These are phyloP conservation scores for Cyrtodaria siliqua DNA, from an alignment of 2,888 invertebrate genomes.

Conservation along the genomic window DNA sequence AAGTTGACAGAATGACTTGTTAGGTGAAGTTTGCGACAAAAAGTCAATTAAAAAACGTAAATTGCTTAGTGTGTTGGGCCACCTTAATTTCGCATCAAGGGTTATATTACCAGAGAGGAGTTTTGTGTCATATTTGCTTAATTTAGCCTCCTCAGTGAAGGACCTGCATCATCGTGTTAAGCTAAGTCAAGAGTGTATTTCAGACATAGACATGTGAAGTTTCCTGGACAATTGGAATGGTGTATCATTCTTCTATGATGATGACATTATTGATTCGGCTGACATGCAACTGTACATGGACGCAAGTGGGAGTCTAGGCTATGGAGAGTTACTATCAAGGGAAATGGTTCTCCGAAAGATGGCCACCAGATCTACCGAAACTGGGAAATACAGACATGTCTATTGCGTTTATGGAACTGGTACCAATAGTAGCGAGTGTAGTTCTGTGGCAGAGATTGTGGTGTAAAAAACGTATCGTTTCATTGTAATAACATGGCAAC, in stretches of 20 bases:
- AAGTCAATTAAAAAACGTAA: conserved; percentile 22
- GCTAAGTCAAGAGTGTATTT: conserved; percentile 13
- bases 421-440: too few relatives aligned
- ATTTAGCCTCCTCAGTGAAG: conserved; percentile 18
- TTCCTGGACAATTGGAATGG: conserved; percentile 49
- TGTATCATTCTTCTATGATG: conserved; percentile 40
- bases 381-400: neutral
- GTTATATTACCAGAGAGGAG: conserved; percentile 30
- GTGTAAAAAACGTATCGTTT: too few relatives aligned
- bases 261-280: conserved; percentile 14
- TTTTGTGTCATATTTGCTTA: conserved; percentile 38
- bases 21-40: neutral
- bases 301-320: conserved; percentile 2
- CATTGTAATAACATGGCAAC: too few relatives aligned
- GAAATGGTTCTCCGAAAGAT: conserved; percentile 40
- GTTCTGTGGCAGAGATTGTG: too few relatives aligned
- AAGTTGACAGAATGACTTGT: conserved; percentile 21
- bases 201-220: conserved; percentile 41
- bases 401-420: too few relatives aligned
- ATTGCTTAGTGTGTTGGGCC: conserved; percentile 27
- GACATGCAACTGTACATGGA: conserved; percentile 45
- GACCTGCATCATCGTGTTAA: conserved; percentile 35
- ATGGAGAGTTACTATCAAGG: conserved; percentile 23
- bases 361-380: conserved; percentile 13
- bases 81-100: conserved; percentile 27